These are phyloP conservation scores for Glareola pratincola DNA, from an alignment of 2,113 vertebrate species.

Conservation along the genomic window DNA sequence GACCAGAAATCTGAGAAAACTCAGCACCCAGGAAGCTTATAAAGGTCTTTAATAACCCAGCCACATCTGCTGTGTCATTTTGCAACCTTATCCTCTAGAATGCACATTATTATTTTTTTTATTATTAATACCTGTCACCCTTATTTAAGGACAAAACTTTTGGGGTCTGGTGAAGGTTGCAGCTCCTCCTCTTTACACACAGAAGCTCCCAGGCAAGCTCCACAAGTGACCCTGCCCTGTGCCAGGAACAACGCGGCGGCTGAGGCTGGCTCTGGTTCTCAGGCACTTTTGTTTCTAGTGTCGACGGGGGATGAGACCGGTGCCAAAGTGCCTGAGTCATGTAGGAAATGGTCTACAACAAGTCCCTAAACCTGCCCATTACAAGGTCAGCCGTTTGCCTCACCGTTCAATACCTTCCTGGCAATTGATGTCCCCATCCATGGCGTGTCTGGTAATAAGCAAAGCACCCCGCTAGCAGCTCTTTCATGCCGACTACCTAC, in stretches of 20 bases:
- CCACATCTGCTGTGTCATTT: not conserved
- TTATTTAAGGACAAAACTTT: not conserved
- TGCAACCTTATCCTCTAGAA: not conserved
- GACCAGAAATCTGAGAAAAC: not conserved
- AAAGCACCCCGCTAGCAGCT: not conserved
- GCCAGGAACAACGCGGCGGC: accelerated
- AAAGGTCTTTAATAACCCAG: not conserved
- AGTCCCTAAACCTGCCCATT: not conserved
- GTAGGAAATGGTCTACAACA: not conserved
- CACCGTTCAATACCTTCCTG: not conserved
- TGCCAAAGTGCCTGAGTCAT: not conserved
- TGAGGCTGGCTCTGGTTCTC: not conserved
- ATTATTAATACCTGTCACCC: not conserved
- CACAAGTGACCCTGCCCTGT: not conserved
- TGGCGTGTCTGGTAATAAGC: not conserved
- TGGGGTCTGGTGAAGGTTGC: not conserved
- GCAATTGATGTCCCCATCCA: not conserved
- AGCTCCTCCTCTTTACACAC: not conserved
- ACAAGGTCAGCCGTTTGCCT: slow-evolving; percentile 14
- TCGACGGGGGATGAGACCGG: accelerated
- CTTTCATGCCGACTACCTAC: not conserved
- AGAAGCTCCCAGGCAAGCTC: not conserved
- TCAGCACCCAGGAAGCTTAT: not conserved
- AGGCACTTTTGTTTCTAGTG: not conserved
- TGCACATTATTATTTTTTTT: not conserved